Base-by-base conservation (phyloP, 2,113 vertebrate genomes). In the Microtus pennsylvanicus region DNA sequence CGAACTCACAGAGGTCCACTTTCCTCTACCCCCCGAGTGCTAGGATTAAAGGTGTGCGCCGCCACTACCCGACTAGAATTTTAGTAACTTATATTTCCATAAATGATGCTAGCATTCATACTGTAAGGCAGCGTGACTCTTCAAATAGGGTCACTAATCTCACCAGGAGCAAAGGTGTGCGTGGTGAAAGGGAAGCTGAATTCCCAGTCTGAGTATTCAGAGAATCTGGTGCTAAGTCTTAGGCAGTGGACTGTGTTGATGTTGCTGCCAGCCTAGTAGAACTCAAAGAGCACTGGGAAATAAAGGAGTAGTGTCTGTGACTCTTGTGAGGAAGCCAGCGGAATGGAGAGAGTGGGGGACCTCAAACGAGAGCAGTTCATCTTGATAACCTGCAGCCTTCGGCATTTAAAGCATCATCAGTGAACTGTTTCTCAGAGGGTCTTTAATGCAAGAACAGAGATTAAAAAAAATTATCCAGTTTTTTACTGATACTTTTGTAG, bases 291-390 rank as follows among this genome's bases (percentile, higher is more conserved):
- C 22, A 87, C 74, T 75, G 90, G 42, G 69, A 87, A 87, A 85
- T 76, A 92, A 65, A 87, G 94, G 69, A 28, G 21, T 83, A 58
- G 52, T 55, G 47, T 75, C 89, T 87, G 63, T 95, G 95, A 92
- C 19, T 90, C 4, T 65, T 77, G 28, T 76, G 52, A 83, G 78
- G 69, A 93, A 89, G 74, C 67, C 81, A 81, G 61, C 86, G 63
- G 67, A 77, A 55, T 50, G 19, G 58, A 92, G 58, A 94, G 77
- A 89, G 52, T 80, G 52, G 85, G 50, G n/a, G 42, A 96, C 70
- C 96, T 83, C 74, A 93, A 50, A 97, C 67, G 42, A 87, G 87
- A 92, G 50, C 85, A 77, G 33, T 94, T 96, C 95, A 86, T 95
- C 81, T 94, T 93, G n/a, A 74, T 55, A 74, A 55, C 78, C 69